phyloP scores from a whole-genome alignment of 2,797 vertebrate genomes.

The Threskiornis aethiopicus region DNA sequence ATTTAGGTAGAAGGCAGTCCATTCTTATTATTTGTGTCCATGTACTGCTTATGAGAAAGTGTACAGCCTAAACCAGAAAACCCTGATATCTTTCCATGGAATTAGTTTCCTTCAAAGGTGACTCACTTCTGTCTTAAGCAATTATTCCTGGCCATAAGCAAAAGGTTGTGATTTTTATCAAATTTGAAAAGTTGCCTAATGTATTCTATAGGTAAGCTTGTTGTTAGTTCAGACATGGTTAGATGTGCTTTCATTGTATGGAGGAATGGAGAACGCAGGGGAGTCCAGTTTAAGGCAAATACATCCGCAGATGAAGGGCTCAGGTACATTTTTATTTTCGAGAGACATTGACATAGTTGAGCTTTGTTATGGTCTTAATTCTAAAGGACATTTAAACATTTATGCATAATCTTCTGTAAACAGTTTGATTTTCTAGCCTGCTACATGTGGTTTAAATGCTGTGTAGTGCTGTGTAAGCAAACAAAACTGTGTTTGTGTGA shows the following conservation, averaged over 20 bases:
- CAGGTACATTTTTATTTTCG: not conserved
- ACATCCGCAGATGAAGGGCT: not conserved
- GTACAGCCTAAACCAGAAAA: not conserved
- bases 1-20: not conserved
- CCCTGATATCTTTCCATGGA: not conserved
- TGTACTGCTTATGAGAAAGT: not conserved
- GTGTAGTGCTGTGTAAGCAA: not conserved
- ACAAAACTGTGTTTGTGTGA: not conserved
- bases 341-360: not conserved
- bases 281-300: not conserved
- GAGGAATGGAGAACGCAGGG: not conserved
- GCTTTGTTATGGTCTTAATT: not conserved
- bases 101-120: not conserved
- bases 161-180: not conserved
- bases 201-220: not conserved
- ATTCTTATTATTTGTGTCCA: not conserved
- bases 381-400: not conserved
- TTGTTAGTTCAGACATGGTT: not conserved
- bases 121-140: not conserved
- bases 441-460: not conserved
- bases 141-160: not conserved
- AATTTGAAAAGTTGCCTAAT: not conserved
- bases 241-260: not conserved
- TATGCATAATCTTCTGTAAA: not conserved
- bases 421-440: not conserved